Conservation (phyloP, 2,113 vertebrate genomes). For the Dipodomys stephensi region DNA sequence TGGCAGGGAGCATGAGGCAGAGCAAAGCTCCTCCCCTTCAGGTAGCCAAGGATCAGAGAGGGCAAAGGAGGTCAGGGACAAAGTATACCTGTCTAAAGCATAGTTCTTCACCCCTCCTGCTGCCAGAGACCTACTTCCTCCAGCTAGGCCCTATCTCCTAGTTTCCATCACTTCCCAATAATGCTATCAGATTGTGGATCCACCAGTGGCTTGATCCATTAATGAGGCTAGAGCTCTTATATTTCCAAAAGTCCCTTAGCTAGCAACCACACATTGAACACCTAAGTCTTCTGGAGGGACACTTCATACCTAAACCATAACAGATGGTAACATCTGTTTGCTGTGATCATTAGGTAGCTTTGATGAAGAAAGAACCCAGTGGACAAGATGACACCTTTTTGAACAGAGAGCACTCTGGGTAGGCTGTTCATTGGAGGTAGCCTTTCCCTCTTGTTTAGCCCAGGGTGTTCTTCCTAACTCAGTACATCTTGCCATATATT, state of each 20-base stretch:
- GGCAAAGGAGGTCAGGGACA: too few relatives aligned
- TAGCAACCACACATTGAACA: not conserved
- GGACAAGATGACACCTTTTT: too few relatives aligned
- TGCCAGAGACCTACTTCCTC: not conserved
- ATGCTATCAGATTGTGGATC: not conserved
- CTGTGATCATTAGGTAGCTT: not conserved
- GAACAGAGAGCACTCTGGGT: not conserved
- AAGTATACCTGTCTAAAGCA: not conserved
- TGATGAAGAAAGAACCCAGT: too few relatives aligned
- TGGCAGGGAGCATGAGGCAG: not conserved
- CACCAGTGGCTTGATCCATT: not conserved
- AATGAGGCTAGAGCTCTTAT: not conserved
- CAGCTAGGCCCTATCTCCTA: not conserved
- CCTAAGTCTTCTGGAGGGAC: too few relatives aligned
- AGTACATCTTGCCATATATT: not conserved
- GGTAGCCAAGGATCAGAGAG: not conserved
- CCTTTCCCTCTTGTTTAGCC: not conserved
- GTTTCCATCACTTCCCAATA: not conserved
- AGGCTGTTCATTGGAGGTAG: not conserved
- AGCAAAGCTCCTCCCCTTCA: not conserved
- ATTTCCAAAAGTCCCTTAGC: not conserved
- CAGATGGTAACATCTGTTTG: not conserved
- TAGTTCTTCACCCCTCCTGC: not conserved
- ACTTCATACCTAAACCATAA: not conserved
- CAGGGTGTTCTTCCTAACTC: not conserved